Percentiles rank a stretch among this genome's conserved stretches.
Conservation (phyloP, 2,888 invertebrate species). For the Terebella lapidaria region DNA sequence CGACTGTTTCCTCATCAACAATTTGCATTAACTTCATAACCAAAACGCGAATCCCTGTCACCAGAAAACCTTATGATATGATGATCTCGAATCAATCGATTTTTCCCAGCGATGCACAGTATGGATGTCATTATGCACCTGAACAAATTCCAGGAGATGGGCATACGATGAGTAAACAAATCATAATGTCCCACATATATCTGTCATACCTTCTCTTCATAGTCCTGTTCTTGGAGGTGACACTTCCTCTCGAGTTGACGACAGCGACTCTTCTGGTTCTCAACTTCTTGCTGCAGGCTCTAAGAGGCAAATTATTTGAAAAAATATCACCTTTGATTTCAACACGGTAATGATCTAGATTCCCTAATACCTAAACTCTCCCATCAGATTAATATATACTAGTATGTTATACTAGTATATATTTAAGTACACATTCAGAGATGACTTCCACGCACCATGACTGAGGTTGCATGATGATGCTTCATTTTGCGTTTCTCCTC, state of each 20-base stretch:
- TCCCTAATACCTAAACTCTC: no score
- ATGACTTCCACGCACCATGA: conserved; percentile 14
- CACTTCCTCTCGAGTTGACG: conserved; percentile 21
- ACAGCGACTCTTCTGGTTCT: conserved; percentile 14
- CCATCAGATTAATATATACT: not conserved
- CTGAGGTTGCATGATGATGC: conserved; percentile 17
- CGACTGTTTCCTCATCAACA: no score
- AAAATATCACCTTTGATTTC: not conserved
- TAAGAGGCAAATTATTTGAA: conserved; percentile 6
- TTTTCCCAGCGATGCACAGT: no score
- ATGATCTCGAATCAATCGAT: no score
- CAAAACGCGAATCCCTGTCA: no score
- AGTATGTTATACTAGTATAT: not conserved
- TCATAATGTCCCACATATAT: not conserved
- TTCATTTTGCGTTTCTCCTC: conserved; percentile 26
- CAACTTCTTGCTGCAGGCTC: conserved; percentile 25
- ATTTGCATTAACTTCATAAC: no score
- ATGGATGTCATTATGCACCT: no score
- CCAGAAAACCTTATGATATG: no score
- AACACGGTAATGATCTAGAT: not conserved
- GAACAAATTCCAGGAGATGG: no score
- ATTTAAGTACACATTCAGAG: conserved; percentile 1
- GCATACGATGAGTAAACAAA: no score
- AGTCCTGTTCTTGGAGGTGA: conserved; percentile 14
- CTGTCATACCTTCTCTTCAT: conserved; percentile 24